A percentile compares a stretch with the other conserved stretches of the same genome.
Evolutionary conservation across 2,113 vertebrate genomes (phyloP).

Genomic region (Rhadina sibilatrix): DNA sequence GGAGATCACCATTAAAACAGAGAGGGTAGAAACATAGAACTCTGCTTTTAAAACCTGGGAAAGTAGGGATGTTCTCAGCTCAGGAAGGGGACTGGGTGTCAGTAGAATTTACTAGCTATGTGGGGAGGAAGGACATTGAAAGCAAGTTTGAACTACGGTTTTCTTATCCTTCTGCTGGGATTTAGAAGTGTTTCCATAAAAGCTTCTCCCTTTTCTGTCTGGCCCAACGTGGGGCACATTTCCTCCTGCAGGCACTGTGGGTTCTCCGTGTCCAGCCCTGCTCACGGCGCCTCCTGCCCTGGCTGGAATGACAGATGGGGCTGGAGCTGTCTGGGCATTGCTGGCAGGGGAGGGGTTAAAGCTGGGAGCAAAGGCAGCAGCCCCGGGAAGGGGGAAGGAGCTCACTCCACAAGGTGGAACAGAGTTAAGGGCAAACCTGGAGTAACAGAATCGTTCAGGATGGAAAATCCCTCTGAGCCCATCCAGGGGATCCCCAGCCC

Average conservation of each 20-base stretch:
- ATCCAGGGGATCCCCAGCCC: not conserved
- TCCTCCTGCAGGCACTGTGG: accelerated
- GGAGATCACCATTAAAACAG: not conserved
- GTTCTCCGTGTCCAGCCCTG: too few species aligned
- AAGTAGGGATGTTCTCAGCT: not conserved
- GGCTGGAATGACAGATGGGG: not conserved
- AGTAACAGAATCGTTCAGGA: not conserved
- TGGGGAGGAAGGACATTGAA: not conserved
- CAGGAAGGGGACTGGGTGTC: not conserved
- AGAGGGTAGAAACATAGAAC: not conserved
- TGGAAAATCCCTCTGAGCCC: not conserved
- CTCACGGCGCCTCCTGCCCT: not conserved
- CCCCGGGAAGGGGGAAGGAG: not conserved
- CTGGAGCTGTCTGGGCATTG: accelerated
- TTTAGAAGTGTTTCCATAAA: not conserved
- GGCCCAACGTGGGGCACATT: not conserved
- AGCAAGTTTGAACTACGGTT: not conserved
- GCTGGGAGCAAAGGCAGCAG: not conserved
- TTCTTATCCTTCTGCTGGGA: not conserved
- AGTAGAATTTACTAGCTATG: accelerated
- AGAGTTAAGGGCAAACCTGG: too few species aligned
- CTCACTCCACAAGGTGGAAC: not conserved
- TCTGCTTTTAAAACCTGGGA: not conserved
- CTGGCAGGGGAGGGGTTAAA: not conserved
- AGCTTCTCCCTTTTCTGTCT: not conserved